Conservation (phyloP, 2,888 invertebrate species). For the Oconnorella tubifera region DNA sequence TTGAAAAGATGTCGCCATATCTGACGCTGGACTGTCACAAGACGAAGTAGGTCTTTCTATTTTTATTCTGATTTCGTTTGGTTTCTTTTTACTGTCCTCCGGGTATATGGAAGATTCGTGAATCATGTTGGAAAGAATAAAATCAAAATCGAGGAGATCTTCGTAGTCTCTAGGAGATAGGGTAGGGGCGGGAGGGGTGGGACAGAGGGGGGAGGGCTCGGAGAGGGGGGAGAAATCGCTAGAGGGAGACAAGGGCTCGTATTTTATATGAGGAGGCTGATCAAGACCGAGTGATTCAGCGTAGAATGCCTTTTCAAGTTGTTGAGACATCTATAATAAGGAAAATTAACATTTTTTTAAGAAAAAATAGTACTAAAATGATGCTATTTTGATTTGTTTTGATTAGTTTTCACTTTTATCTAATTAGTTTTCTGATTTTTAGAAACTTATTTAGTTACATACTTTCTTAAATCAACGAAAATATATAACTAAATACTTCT, state of each 20-base stretch:
- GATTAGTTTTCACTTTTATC: no score
- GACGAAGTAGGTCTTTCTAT: background rate
- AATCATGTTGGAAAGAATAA: background rate
- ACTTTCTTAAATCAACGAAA: no score
- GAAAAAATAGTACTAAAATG: no score
- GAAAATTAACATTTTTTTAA: no score
- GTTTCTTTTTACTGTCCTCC: background rate
- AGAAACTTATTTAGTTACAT: no score
- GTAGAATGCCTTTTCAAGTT: background rate
- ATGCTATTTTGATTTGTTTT: no score
- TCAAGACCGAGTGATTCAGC: background rate
- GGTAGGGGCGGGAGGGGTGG: slow-evolving; percentile 4
- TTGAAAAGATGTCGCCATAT: no score
- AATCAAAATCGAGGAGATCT: background rate
- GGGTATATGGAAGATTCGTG: background rate
- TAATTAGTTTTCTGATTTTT: no score
- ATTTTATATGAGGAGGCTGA: background rate
- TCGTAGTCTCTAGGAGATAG: background rate
- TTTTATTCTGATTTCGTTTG: background rate
- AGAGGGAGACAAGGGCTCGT: background rate
- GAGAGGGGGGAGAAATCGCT: background rate
- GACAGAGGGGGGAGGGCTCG: background rate
- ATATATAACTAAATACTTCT: no score
- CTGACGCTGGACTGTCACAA: background rate
- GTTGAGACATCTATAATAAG: background rate